phyloP scores from a whole-genome alignment of 2,113 vertebrate species.

The Nerophis ophidion region DNA sequence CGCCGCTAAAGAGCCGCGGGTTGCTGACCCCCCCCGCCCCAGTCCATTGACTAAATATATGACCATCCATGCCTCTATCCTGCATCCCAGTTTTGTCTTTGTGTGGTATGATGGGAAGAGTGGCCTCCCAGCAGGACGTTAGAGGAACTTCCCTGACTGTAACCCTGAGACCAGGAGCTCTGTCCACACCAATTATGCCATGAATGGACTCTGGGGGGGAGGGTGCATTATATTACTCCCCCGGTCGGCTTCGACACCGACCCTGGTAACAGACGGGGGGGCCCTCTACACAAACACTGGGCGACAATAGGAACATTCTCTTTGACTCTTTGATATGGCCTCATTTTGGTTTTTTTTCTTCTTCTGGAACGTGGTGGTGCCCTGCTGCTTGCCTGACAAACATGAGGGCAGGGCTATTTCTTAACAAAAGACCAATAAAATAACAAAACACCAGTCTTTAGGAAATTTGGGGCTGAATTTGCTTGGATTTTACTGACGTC shows the following conservation, averaged over 20 bases:
- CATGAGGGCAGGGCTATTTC: no score
- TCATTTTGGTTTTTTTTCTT: conserved; percentile 49
- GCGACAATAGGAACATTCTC: conserved; percentile 67
- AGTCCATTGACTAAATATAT: no score
- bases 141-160: conserved; percentile 60
- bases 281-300: conserved; percentile 55
- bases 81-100: background rate
- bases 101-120: conserved; percentile 40
- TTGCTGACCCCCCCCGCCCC: no score
- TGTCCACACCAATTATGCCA: conserved; percentile 69
- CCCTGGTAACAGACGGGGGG: conserved; percentile 50
- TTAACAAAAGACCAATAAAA: no score
- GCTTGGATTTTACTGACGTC: no score
- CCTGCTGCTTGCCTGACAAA: no score
- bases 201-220: conserved; percentile 64
- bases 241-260: conserved; percentile 46
- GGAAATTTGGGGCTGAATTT: background rate
- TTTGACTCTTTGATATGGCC: conserved; percentile 57
- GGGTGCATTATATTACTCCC: conserved; percentile 66
- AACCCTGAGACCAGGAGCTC: conserved; percentile 60
- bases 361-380: conserved; percentile 51
- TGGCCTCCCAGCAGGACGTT: conserved; percentile 52
- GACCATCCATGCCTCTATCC: background rate
- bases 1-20: no score
- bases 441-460: no score